A percentile compares a stretch with the other conserved stretches of the same genome.
Evolutionary conservation across 2,113 vertebrate genomes (phyloP).

Genomic region (Sardina pilchardus): DNA sequence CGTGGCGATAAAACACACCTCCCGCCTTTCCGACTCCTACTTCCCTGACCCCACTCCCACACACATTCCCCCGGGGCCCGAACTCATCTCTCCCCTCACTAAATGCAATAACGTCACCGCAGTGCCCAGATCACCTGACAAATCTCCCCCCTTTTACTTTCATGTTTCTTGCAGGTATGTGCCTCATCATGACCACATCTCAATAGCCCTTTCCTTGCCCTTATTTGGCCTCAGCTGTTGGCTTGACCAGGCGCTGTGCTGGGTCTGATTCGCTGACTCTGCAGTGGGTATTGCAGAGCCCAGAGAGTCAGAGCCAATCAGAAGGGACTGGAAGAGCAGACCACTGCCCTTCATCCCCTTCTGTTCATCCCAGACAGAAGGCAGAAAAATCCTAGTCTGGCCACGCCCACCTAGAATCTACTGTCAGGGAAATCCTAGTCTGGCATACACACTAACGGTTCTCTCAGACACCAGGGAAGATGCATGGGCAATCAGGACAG

Average conservation of each 20-base stretch:
- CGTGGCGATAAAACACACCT: neutral
- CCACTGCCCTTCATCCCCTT: neutral
- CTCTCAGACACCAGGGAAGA: too few relatives aligned
- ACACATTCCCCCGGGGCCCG: neutral
- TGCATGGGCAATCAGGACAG: too few relatives aligned
- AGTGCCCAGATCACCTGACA: neutral
- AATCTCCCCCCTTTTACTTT: neutral
- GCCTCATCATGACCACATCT: neutral
- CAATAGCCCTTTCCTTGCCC: neutral
- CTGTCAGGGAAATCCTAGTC: too few relatives aligned
- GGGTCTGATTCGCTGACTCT: slow-evolving; percentile 38
- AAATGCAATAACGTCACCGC: neutral
- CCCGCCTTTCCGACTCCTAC: neutral
- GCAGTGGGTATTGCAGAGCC: slow-evolving; percentile 12
- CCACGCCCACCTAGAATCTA: too few relatives aligned
- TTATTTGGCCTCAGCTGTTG: neutral
- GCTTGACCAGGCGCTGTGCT: slow-evolving; percentile 31
- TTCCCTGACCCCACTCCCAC: neutral
- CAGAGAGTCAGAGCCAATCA: slow-evolving; percentile 16
- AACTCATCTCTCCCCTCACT: neutral
- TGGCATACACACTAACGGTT: too few relatives aligned
- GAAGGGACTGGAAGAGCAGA: neutral
- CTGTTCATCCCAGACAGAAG: neutral
- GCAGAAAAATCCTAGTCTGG: too few relatives aligned
- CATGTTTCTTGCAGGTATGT: neutral